These are phyloP conservation scores for Notocelia uddmanniana DNA, from an alignment of 2,888 invertebrate genomes.

Conservation along the genomic window DNA sequence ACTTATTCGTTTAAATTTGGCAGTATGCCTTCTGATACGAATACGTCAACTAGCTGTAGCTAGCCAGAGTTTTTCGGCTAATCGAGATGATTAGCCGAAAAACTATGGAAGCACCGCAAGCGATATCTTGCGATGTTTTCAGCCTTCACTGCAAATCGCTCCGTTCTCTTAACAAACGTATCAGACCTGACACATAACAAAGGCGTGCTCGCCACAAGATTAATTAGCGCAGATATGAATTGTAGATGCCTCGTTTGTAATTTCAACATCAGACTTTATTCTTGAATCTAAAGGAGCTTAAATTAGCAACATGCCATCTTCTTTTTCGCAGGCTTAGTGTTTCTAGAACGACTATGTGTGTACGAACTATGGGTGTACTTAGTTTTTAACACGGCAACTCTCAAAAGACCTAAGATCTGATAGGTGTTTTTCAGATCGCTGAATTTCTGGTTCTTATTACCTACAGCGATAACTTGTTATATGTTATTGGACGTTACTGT, in stretches of 20 bases:
- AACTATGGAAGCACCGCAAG: background rate
- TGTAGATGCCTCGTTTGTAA: conserved; percentile 60
- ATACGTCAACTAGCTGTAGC: background rate
- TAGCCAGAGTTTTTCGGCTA: no score
- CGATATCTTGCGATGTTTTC: conserved; percentile 1
- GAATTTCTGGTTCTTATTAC: no score
- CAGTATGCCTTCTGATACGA: no score
- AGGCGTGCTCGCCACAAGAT: conserved; percentile 71
- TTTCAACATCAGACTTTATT: conserved; percentile 56
- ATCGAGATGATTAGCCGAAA: no score
- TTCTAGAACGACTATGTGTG: background rate
- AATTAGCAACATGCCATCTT: background rate
- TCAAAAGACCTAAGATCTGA: no score
- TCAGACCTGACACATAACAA: conserved; percentile 59
- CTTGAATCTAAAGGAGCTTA: conserved; percentile 17
- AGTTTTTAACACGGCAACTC: background rate
- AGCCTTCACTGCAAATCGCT: conserved; percentile 17
- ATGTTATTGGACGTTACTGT: no score
- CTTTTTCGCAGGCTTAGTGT: background rate
- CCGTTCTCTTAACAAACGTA: conserved; percentile 18
- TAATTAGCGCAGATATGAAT: conserved; percentile 73
- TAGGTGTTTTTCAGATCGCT: no score
- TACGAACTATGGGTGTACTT: no score
- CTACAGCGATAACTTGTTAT: no score
- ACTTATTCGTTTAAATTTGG: no score